These are phyloP conservation scores for Erethizon dorsatum DNA, from an alignment of 2,797 vertebrate genomes.

Conservation along the genomic window DNA sequence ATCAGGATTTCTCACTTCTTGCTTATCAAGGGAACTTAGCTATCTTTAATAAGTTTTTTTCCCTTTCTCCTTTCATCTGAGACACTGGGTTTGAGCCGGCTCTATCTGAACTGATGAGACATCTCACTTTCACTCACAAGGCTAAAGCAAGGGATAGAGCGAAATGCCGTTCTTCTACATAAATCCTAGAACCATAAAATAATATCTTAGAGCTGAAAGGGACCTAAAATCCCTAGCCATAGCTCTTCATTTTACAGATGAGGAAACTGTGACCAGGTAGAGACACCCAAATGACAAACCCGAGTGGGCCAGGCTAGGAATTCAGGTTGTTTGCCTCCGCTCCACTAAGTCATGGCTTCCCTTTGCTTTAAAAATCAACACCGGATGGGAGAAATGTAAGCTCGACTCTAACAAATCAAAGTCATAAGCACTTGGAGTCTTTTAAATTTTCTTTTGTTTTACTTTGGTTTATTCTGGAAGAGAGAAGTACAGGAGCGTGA, in stretches of 20 bases:
- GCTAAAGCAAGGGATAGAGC: constrained; percentile 29
- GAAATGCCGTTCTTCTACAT: constrained; percentile 72
- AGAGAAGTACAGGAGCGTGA: neutral
- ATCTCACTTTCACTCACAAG: constrained; percentile 82
- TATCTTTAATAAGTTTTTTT: constrained; percentile 89
- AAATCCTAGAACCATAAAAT: constrained; percentile 70
- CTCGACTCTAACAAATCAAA: neutral
- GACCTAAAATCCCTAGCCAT: constrained; percentile 54
- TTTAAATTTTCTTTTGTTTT: neutral
- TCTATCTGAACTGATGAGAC: constrained; percentile 83
- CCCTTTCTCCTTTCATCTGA: constrained; percentile 84
- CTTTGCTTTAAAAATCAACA: neutral
- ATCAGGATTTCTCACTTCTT: constrained; percentile 90
- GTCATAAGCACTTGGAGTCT: neutral
- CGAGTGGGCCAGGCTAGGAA: neutral
- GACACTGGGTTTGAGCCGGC: constrained; percentile 78
- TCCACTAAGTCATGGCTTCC: accelerated
- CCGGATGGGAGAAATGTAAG: too few relatives aligned
- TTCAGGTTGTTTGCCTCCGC: neutral
- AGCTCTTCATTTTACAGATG: constrained; percentile 71
- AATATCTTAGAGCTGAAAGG: constrained; percentile 64
- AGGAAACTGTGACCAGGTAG: constrained; percentile 58
- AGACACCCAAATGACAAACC: neutral
- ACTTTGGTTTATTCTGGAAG: neutral
- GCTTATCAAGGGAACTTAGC: constrained; percentile 91